phyloP scores from a whole-genome alignment of 2,113 vertebrate genomes.

The Pangasianodon hypophthalmus region DNA sequence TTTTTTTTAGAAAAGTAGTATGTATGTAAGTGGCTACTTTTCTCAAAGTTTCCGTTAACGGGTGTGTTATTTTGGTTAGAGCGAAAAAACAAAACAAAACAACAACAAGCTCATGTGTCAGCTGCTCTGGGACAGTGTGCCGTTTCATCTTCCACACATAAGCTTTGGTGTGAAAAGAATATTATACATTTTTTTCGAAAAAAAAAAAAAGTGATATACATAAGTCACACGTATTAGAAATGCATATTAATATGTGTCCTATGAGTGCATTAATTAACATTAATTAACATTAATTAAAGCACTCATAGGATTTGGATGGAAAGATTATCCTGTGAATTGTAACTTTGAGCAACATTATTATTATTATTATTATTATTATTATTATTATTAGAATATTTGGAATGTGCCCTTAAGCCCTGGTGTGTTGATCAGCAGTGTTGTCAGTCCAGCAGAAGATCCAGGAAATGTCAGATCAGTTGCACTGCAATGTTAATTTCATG shows the following conservation, averaged over 20 bases:
- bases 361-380: not conserved
- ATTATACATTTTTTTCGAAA: not conserved
- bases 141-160: not conserved
- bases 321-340: not conserved
- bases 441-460: not conserved
- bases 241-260: not conserved
- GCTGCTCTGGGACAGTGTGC: not conserved
- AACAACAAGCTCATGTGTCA: not conserved
- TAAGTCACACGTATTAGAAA: not conserved
- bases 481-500: not conserved
- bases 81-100: not conserved
- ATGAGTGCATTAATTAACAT: no score
- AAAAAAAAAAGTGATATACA: no score
- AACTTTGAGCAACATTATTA: not conserved
- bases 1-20: no score
- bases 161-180: not conserved
- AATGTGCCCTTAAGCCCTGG: not conserved
- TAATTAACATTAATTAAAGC: no score
- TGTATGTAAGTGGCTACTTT: not conserved
- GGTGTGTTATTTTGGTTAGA: not conserved
- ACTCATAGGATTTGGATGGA: not conserved
- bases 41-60: constrained; percentile 6
- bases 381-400: no score
- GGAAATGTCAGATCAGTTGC: not conserved
- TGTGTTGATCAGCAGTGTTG: not conserved